These are phyloP conservation scores for Antigone vipio DNA, from an alignment of 2,113 vertebrate genomes.

Conservation along the genomic window DNA sequence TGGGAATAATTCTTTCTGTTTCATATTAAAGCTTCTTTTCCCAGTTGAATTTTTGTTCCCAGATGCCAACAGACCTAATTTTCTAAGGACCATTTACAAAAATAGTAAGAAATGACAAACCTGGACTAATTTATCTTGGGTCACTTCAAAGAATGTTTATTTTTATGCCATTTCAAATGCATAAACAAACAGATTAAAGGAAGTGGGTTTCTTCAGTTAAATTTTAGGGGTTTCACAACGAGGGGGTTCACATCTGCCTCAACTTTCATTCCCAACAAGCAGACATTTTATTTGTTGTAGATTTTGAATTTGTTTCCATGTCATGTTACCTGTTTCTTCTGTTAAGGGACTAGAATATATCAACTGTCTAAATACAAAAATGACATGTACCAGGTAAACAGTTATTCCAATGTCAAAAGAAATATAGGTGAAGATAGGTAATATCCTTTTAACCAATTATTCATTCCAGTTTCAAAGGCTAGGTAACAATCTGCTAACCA, in stretches of 20 bases:
- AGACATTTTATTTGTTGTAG: background rate
- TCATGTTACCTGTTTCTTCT: background rate
- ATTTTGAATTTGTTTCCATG: conserved; percentile 11
- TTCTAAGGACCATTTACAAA: conserved; percentile 48
- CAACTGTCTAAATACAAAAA: conserved; percentile 14
- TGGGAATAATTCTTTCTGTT: conserved; percentile 69
- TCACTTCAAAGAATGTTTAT: conserved; percentile 17
- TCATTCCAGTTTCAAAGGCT: background rate
- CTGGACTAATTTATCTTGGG: conserved; percentile 20
- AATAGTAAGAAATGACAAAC: conserved; percentile 42
- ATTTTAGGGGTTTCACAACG: background rate
- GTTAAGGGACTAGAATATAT: background rate
- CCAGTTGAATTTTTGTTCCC: conserved; percentile 62
- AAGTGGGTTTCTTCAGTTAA: background rate
- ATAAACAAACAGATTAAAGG: conserved; percentile 12
- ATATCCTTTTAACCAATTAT: conserved; percentile 16
- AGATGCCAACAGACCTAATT: conserved; percentile 59
- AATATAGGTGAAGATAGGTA: background rate
- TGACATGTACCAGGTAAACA: background rate
- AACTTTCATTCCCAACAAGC: background rate
- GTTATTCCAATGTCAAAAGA: background rate
- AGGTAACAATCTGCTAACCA: conserved; percentile 24
- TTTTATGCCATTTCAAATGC: conserved; percentile 30
- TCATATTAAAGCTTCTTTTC: conserved; percentile 67
- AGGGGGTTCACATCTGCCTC: background rate